Evolutionary conservation across 1,140 invertebrate species (phyloP).

Genomic region (Aricia agestis): DNA sequence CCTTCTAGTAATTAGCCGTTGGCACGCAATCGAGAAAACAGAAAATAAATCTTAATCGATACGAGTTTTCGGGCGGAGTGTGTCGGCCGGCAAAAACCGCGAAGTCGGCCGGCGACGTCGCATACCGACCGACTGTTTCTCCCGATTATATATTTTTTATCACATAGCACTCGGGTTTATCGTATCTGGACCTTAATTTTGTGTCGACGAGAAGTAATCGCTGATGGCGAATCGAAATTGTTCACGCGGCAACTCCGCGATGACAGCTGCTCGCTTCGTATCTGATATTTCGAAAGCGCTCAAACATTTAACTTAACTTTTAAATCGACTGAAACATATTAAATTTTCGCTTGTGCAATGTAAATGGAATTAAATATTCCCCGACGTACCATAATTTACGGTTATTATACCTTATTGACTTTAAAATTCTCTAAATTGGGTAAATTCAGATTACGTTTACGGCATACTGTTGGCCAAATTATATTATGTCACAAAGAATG

Average conservation of each 20-base stretch:
- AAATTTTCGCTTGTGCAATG: constrained; percentile 8
- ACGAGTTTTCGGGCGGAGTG: constrained; percentile 42
- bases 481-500: neutral
- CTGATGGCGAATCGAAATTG: constrained; percentile 48
- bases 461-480: neutral
- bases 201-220: constrained; percentile 61
- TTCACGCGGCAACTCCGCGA: constrained; percentile 49
- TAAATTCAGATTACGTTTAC: neutral
- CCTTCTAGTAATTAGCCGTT: constrained; percentile 63
- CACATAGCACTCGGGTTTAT: constrained; percentile 48
- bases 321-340: constrained; percentile 15
- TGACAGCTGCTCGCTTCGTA: constrained; percentile 47
- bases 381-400: neutral
- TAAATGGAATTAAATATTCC: constrained; percentile 11
- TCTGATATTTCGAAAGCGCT: constrained; percentile 39
- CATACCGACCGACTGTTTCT: constrained; percentile 47
- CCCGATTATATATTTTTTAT: constrained; percentile 42
- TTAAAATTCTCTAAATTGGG: neutral
- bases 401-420: constrained; percentile 5
- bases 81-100: constrained; percentile 23
- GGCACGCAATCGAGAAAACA: constrained; percentile 60
- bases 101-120: constrained; percentile 36
- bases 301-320: constrained; percentile 19
- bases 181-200: constrained; percentile 59
- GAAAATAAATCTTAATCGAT: constrained; percentile 63